phyloP scores from a whole-genome alignment of 1,140 invertebrate species.

The Trissolcus basalis region DNA sequence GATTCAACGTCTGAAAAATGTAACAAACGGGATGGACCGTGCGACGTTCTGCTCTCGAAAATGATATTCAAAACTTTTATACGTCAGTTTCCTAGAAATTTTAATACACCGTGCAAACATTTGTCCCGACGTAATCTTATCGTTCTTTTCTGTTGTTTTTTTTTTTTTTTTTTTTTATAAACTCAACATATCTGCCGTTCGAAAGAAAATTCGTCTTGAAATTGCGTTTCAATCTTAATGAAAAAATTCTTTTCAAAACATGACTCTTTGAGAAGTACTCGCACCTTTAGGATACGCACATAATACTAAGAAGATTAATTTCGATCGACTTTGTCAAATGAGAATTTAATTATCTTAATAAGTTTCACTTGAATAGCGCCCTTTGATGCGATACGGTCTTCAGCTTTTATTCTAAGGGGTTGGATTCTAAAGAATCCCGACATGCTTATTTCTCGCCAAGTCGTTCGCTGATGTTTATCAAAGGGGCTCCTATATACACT shows the following conservation, averaged over 20 bases:
- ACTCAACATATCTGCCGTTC: too few relatives aligned
- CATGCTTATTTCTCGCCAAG: constrained; percentile 35
- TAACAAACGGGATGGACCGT: constrained; percentile 8
- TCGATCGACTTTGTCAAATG: constrained; percentile 35
- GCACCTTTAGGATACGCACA: neutral
- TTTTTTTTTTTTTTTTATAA: too few relatives aligned
- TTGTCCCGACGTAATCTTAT: too few relatives aligned
- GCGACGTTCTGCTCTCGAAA: too few relatives aligned
- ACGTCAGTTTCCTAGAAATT: neutral
- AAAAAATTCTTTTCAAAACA: constrained; percentile 1
- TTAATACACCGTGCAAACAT: neutral
- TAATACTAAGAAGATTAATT: constrained; percentile 32
- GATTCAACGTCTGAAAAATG: constrained; percentile 29
- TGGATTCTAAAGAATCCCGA: constrained; percentile 45
- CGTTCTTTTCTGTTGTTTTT: too few relatives aligned
- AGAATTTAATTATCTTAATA: constrained; percentile 50
- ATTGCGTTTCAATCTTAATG: constrained; percentile 2
- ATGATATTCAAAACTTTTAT: too few relatives aligned
- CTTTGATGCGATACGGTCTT: constrained; percentile 40
- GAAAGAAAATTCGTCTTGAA: neutral
- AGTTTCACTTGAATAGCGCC: constrained; percentile 33
- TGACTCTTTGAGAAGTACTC: neutral
- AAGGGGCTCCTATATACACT: constrained; percentile 28
- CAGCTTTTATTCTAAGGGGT: constrained; percentile 39
- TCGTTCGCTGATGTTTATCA: constrained; percentile 43